phyloP scores from a whole-genome alignment of 2,888 invertebrate genomes.

The Pterobdella sp. region DNA sequence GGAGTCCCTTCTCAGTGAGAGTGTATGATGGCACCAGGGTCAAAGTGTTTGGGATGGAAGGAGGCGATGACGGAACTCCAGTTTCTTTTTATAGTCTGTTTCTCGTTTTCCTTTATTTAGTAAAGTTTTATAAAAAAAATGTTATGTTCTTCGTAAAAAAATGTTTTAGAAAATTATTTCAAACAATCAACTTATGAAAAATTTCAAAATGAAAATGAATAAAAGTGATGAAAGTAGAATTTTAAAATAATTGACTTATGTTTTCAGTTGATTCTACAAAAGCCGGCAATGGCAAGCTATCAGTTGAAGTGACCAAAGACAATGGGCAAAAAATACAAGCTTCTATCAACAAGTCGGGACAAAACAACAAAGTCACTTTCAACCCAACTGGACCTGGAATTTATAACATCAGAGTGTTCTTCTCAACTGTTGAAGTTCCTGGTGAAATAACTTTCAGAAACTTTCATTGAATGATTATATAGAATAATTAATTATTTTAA shows the following conservation, averaged over 20 bases:
- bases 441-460: slow-evolving; percentile 51
- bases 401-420: slow-evolving; percentile 77
- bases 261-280: slow-evolving; percentile 62
- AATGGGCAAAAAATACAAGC: slow-evolving; percentile 57
- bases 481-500: not conserved
- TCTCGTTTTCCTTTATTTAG: not conserved
- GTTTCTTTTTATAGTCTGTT: slow-evolving; percentile 54
- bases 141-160: not conserved
- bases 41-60: slow-evolving; percentile 58
- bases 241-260: not conserved
- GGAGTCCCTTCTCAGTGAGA: slow-evolving; percentile 90
- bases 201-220: too few species aligned
- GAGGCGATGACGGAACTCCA: slow-evolving; percentile 54
- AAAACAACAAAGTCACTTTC: slow-evolving; percentile 54
- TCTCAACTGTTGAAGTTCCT: slow-evolving; percentile 77
- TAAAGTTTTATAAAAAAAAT: too few species aligned
- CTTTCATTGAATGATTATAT: not conserved
- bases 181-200: too few species aligned
- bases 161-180: not conserved
- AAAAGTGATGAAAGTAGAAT: too few species aligned
- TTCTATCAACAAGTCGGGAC: slow-evolving; percentile 66
- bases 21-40: slow-evolving; percentile 89
- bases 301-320: slow-evolving; percentile 74
- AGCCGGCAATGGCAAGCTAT: slow-evolving; percentile 78
- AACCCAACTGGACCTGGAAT: slow-evolving; percentile 58